Conservation (phyloP, 2,888 invertebrate species). For the Drosophila monieri region DNA sequence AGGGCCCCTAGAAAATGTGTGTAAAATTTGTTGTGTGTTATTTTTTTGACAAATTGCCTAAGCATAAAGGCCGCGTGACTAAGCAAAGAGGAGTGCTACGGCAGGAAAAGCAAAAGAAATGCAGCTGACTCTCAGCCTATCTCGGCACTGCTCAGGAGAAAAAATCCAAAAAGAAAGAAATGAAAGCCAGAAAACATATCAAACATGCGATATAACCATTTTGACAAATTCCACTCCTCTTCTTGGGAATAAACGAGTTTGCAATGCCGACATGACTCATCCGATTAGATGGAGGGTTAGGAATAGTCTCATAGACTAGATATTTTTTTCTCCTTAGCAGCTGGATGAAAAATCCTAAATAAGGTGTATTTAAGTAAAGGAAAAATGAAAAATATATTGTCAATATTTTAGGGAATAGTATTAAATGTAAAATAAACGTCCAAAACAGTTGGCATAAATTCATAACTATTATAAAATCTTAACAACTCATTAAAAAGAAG, state of each 20-base stretch:
- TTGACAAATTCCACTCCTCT: slow-evolving; percentile 65
- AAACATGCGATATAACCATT: slow-evolving; percentile 75
- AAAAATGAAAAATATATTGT: background rate
- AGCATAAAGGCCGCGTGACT: slow-evolving; percentile 62
- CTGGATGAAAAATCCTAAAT: slow-evolving; percentile 9
- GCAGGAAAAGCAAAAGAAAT: slow-evolving; percentile 42
- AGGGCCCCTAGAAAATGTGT: slow-evolving; percentile 60
- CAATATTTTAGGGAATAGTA: background rate
- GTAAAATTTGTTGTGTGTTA: slow-evolving; percentile 45
- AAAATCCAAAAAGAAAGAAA: slow-evolving; percentile 55
- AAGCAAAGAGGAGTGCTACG: slow-evolving; percentile 56
- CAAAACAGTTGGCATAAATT: background rate
- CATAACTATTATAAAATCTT: slow-evolving; percentile 1
- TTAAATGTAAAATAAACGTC: slow-evolving; percentile 2
- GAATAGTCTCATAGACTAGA: slow-evolving; percentile 18
- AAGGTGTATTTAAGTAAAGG: background rate
- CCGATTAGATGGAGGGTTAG: slow-evolving; percentile 33
- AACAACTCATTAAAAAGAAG: background rate
- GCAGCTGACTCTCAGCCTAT: slow-evolving; percentile 60
- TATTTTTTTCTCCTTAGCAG: slow-evolving; percentile 14
- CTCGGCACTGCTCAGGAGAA: slow-evolving; percentile 33
- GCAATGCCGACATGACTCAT: slow-evolving; percentile 67
- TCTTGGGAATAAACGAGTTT: slow-evolving; percentile 62
- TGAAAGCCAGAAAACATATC: slow-evolving; percentile 32
- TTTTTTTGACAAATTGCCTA: slow-evolving; percentile 71